phyloP scores from a whole-genome alignment of 2,888 invertebrate genomes.

The Mythimna lalbum region DNA sequence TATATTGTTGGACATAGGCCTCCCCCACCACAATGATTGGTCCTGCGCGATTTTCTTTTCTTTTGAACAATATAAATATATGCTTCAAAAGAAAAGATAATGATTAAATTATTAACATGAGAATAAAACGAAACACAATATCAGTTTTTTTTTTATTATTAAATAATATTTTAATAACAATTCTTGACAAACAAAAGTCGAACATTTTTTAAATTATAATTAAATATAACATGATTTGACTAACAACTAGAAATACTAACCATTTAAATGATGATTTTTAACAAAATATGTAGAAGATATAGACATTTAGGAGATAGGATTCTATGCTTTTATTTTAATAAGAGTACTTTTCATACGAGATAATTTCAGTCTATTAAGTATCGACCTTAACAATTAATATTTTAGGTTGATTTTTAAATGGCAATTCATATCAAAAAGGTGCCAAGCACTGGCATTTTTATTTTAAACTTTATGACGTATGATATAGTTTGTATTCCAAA shows the following conservation, averaged over 20 bases:
- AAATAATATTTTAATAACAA: conserved; percentile 7
- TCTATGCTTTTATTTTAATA: background rate
- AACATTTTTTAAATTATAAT: conserved; percentile 1
- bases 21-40: too few relatives aligned
- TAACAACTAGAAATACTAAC: background rate
- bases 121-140: conserved; percentile 35
- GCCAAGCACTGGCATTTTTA: background rate
- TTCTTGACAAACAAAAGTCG: conserved; percentile 7
- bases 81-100: too few relatives aligned
- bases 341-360: background rate
- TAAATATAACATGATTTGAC: conserved; percentile 19
- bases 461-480: background rate
- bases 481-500: background rate
- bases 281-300: background rate
- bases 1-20: too few relatives aligned
- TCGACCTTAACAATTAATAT: too few relatives aligned
- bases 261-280: background rate
- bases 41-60: too few relatives aligned
- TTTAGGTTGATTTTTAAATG: too few relatives aligned
- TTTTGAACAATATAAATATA: too few relatives aligned
- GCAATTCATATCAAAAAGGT: background rate
- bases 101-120: conserved; percentile 1
- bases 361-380: background rate
- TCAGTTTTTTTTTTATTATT: conserved; percentile 14
- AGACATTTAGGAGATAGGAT: background rate